Percentiles rank a stretch among this genome's conserved stretches.
These are phyloP conservation scores for Dromococcyx pavoninus DNA, from an alignment of 2,797 vertebrate species.

Conservation along the genomic window DNA sequence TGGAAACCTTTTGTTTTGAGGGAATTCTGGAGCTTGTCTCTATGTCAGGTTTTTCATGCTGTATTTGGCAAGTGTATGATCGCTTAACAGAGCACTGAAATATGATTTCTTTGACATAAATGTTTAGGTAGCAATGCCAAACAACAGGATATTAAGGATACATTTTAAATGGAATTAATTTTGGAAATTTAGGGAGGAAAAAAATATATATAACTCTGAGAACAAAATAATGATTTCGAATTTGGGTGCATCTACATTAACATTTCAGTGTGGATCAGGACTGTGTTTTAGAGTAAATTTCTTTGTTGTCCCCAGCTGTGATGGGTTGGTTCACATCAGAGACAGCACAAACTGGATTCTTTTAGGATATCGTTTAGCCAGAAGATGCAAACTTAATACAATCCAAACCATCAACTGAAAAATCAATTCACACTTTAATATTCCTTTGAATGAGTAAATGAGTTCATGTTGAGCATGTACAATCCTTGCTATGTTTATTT, in stretches of 20 bases:
- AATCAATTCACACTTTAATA: conserved; percentile 24
- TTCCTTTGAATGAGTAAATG: conserved; percentile 43
- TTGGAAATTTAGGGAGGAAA: neutral
- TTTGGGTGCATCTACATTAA: rapidly evolving
- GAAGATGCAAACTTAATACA: conserved; percentile 18
- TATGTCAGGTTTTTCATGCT: neutral
- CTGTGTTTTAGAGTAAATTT: neutral
- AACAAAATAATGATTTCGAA: neutral
- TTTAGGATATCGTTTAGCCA: conserved; percentile 5
- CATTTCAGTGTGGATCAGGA: neutral
- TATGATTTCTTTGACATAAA: neutral
- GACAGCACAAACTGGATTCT: neutral
- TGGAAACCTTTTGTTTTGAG: neutral
- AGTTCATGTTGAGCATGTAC: conserved; percentile 28
- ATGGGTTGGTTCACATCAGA: neutral
- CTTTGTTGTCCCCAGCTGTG: neutral
- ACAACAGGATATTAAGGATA: neutral
- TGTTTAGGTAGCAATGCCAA: neutral
- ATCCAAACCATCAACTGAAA: conserved; percentile 7
- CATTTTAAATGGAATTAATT: neutral
- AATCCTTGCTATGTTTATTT: conserved; percentile 41
- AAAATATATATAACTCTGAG: neutral
- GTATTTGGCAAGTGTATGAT: neutral
- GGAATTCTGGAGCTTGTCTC: neutral
- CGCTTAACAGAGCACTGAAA: neutral